Evolutionary conservation across 2,113 vertebrate genomes (phyloP).

Genomic region (Pipa parva): DNA sequence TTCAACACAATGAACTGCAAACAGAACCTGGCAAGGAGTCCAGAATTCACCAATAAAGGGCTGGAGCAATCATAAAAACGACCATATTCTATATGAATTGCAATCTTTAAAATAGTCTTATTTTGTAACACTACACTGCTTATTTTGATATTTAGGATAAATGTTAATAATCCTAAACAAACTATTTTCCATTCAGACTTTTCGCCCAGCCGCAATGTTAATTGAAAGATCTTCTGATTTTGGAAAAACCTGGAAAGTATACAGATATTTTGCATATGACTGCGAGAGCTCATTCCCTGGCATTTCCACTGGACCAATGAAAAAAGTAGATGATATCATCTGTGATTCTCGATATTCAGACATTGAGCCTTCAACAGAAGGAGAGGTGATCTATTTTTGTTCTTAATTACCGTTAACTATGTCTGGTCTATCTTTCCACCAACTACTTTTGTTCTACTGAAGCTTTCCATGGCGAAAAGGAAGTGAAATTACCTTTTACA

Average conservation of each 20-base stretch:
- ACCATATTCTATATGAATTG: no score
- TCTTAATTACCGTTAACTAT: background rate
- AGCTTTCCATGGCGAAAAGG: no score
- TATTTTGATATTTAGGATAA: background rate
- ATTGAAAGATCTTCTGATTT: constrained; percentile 95
- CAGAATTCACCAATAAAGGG: no score
- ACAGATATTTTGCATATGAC: constrained; percentile 94
- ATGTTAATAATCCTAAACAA: constrained; percentile 8
- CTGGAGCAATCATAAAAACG: no score
- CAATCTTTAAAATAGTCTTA: constrained; percentile 8
- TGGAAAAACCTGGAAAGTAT: constrained; percentile 86
- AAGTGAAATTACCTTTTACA: no score
- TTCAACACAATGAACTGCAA: no score
- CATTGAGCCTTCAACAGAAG: constrained; percentile 93
- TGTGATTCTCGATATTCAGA: constrained; percentile 95
- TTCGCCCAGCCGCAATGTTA: constrained; percentile 90
- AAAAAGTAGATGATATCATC: constrained; percentile 91
- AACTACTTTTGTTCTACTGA: no score
- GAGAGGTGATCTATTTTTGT: constrained; percentile 72
- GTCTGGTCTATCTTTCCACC: background rate
- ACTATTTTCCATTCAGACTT: constrained; percentile 67
- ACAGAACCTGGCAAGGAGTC: no score
- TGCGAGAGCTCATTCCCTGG: constrained; percentile 83
- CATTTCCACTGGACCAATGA: constrained; percentile 82
- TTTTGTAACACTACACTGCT: background rate